Evolutionary conservation across 2,113 vertebrate genomes (phyloP), one percentile per base, ranked within the genome.

Genomic region (Reinhardtius hippoglossoides): DNA sequence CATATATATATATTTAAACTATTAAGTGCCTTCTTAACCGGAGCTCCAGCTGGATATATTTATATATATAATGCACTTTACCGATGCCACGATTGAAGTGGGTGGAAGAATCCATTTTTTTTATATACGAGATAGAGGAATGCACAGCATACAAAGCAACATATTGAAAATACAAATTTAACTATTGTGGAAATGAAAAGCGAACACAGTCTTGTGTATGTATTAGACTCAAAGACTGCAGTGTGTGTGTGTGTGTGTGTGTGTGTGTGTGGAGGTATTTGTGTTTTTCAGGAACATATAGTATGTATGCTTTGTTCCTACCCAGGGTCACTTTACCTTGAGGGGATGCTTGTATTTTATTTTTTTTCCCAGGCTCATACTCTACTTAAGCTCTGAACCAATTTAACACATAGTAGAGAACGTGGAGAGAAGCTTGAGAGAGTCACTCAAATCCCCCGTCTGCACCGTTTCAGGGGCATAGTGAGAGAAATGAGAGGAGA

Each of bases 371-470:
- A 58, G 70, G 66, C 84, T 89, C 68, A 74, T 74, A 82, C 74
- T 81, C 78, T 78, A 78, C 75, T 84, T 88, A 86, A 91, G 82
- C 89, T 86, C 78, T 82, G 73, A 91, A 85, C 84, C 88, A 89
- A 91, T 92, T 92, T 92, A 86, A 87, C 80, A 87, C 85, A 75
- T 85, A 71, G 16, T 3, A 31, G 42, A 67, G 80, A 87, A 85
- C 40, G 71, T 80, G 70, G 65, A 84, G 83, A 76, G 80, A 85
- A 79, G 86, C 89, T 82, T 87, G 82, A 89, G 88, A 90, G 86
- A 88, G 86, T 88, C 83, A 74, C 87, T 90, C 84, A 91, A 89
- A 90, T 89, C 4, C 86, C 85, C 87, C 21, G 24, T 85, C 82
- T 84, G 71, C 79, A 75, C 78, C 76, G 56, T 84, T 85, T 80